phyloP scores from a whole-genome alignment of 2,113 vertebrate species.

The Lepidothrix coronata region DNA sequence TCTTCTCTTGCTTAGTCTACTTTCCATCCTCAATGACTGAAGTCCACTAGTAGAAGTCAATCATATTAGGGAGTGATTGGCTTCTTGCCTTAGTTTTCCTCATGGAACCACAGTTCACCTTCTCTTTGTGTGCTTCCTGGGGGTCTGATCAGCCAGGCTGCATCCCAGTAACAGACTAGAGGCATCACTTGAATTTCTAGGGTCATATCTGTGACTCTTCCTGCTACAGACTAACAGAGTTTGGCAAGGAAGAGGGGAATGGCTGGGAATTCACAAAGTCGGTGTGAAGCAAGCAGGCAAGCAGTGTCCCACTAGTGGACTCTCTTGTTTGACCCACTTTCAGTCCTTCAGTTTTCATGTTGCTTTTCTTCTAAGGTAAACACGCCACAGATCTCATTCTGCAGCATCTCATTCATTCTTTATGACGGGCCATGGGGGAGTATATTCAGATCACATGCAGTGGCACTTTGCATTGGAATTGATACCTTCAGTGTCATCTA shows the following conservation, averaged over 20 bases:
- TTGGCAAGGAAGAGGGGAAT: neutral
- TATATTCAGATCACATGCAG: neutral
- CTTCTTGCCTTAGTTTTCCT: neutral
- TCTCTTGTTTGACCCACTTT: neutral
- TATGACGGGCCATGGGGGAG: neutral
- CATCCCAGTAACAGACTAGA: neutral
- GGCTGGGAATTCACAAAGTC: neutral
- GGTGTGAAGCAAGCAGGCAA: neutral
- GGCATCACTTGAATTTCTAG: neutral
- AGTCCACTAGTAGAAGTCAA: neutral
- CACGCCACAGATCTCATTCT: neutral
- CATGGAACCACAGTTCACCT: neutral
- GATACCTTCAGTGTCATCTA: neutral
- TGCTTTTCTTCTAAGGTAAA: neutral
- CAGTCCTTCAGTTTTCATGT: neutral
- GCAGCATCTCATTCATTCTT: neutral
- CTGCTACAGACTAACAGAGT: neutral
- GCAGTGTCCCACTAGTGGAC: neutral
- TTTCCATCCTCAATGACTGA: neutral
- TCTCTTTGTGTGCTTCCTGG: neutral
- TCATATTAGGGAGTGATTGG: neutral
- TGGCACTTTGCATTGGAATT: neutral
- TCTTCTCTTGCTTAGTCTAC: conserved; percentile 4
- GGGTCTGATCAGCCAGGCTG: neutral
- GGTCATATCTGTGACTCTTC: neutral